Evolutionary conservation across 2,113 vertebrate species (phyloP).

Genomic region (Psophia crepitans): DNA sequence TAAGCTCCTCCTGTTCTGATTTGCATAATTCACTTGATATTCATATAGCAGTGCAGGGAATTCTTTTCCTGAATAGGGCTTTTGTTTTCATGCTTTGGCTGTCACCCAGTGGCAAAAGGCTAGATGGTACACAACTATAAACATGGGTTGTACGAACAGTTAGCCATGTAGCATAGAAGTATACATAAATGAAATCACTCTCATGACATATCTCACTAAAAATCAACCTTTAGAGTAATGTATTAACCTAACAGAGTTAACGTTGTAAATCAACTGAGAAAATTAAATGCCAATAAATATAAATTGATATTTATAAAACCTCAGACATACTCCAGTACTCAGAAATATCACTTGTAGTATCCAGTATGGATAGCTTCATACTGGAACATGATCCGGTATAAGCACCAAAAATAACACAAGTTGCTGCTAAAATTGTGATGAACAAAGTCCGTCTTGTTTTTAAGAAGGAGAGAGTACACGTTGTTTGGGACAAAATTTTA

Average conservation of each 20-base stretch:
- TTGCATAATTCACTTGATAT: slow-evolving; percentile 68
- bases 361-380: neutral
- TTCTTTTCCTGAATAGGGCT: slow-evolving; percentile 56
- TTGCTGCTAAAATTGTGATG: slow-evolving; percentile 7
- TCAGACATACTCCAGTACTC: neutral
- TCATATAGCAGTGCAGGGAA: slow-evolving; percentile 54
- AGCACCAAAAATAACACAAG: neutral
- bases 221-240: neutral
- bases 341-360: neutral
- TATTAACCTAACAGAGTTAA: neutral
- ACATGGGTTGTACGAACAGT: slow-evolving; percentile 37
- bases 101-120: slow-evolving; percentile 71
- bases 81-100: slow-evolving; percentile 73
- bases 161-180: neutral
- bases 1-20: slow-evolving; percentile 57
- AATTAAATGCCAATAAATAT: neutral
- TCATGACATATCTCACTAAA: neutral
- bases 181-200: slow-evolving; percentile 21
- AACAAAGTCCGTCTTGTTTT: slow-evolving; percentile 23
- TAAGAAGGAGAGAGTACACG: neutral
- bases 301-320: neutral
- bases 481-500: neutral
- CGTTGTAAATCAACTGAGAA: neutral
- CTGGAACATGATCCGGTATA: neutral
- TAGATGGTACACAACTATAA: slow-evolving; percentile 66